Conservation (phyloP, 2,888 invertebrate genomes). For the Chloroclystis v-ata region DNA sequence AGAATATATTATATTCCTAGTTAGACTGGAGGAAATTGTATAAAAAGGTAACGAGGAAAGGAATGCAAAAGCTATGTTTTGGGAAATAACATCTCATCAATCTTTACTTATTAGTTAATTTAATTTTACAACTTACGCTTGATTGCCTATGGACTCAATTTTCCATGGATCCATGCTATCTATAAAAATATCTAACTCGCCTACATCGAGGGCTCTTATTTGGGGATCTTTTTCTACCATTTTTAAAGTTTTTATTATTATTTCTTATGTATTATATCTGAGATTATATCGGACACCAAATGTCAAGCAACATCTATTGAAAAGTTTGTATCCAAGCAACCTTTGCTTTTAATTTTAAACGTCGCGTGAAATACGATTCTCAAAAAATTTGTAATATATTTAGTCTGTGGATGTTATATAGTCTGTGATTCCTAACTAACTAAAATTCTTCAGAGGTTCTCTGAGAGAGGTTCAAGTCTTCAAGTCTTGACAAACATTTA, state of each 20-base stretch:
- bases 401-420: too few relatives aligned
- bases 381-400: too few relatives aligned
- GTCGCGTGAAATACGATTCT: background rate
- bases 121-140: slow-evolving; percentile 55
- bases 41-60: background rate
- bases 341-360: background rate
- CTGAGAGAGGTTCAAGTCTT: too few relatives aligned
- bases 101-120: too few relatives aligned
- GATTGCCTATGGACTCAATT: slow-evolving; percentile 83
- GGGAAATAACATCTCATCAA: too few relatives aligned
- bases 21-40: too few relatives aligned
- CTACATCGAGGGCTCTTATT: slow-evolving; percentile 78
- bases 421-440: too few relatives aligned
- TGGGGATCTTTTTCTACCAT: slow-evolving; percentile 75
- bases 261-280: background rate
- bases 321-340: slow-evolving; percentile 1
- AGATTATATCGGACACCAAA: too few relatives aligned
- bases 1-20: too few relatives aligned
- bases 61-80: too few relatives aligned
- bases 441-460: too few relatives aligned
- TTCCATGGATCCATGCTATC: slow-evolving; percentile 83
- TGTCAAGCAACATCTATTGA: background rate
- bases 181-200: slow-evolving; percentile 86
- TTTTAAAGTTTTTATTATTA: slow-evolving; percentile 14
- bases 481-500: too few relatives aligned